A percentile compares a stretch with the other conserved stretches of the same genome.
Conservation (phyloP, 2,113 vertebrate species). For the Coptodon bakossiorum region DNA sequence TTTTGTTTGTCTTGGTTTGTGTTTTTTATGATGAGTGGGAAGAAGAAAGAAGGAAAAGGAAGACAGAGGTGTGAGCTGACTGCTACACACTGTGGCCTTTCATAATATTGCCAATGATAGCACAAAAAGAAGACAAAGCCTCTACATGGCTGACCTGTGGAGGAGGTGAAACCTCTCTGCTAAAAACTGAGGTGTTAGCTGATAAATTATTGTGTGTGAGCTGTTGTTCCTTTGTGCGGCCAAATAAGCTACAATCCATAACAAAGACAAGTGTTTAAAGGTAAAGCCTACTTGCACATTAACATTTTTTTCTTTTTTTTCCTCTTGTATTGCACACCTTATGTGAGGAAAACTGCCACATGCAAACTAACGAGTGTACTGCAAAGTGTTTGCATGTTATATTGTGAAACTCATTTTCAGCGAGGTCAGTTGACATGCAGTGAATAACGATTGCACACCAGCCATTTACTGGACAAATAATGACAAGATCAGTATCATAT, state of each 20-base stretch:
- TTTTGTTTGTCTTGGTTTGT: neutral
- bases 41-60: neutral
- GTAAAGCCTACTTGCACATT: neutral
- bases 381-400: neutral
- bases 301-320: neutral
- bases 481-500: neutral
- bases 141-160: neutral
- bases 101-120: neutral
- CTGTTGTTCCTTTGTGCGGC: neutral
- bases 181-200: neutral
- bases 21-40: neutral
- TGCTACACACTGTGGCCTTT: neutral
- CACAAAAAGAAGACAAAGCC: neutral
- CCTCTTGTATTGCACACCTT: neutral
- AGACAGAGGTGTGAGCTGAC: neutral
- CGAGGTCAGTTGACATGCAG: neutral
- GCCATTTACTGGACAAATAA: neutral
- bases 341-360: neutral
- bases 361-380: neutral
- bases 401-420: neutral
- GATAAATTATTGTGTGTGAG: neutral
- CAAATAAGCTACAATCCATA: neutral
- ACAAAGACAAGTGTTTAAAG: neutral
- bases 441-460: neutral
- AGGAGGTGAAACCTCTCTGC: neutral